Conservation (phyloP, 2,888 invertebrate species). For the Patella pellucida region DNA sequence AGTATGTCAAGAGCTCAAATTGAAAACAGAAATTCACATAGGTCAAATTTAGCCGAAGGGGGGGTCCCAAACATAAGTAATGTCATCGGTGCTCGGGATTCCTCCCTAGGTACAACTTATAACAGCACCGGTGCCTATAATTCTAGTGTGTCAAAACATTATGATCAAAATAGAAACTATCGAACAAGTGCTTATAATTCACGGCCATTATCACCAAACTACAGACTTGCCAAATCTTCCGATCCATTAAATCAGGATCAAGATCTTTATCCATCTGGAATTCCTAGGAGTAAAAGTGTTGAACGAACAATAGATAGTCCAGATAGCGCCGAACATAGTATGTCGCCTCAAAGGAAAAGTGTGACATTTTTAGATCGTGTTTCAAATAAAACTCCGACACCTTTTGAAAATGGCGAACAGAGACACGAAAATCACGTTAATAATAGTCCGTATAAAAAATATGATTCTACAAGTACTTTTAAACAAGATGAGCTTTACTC, state of each 20-base stretch:
- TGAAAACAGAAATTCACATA: constrained; percentile 3
- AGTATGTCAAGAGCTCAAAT: constrained; percentile 4
- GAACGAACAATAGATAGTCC: constrained; percentile 8
- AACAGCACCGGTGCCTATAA: constrained; percentile 30
- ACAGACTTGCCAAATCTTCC: constrained; percentile 5
- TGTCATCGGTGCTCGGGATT: constrained; percentile 37
- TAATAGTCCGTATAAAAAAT: background rate
- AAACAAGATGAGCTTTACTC: background rate
- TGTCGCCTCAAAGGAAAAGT: background rate
- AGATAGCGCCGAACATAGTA: background rate
- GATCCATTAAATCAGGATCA: background rate
- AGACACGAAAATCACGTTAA: background rate
- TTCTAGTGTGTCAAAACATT: background rate
- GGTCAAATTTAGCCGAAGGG: constrained; percentile 51
- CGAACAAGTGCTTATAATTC: constrained; percentile 4
- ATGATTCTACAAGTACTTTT: background rate
- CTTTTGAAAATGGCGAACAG: background rate
- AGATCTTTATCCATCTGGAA: background rate
- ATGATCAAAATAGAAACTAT: constrained; percentile 10
- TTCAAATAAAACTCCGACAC: background rate
- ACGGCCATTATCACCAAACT: constrained; percentile 1
- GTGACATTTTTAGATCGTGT: background rate
- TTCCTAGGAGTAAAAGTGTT: background rate
- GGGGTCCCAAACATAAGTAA: constrained; percentile 47
- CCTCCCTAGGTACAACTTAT: constrained; percentile 35